Conservation (phyloP, 2,888 invertebrate species). For the Poecilobothrus nobilitatus region DNA sequence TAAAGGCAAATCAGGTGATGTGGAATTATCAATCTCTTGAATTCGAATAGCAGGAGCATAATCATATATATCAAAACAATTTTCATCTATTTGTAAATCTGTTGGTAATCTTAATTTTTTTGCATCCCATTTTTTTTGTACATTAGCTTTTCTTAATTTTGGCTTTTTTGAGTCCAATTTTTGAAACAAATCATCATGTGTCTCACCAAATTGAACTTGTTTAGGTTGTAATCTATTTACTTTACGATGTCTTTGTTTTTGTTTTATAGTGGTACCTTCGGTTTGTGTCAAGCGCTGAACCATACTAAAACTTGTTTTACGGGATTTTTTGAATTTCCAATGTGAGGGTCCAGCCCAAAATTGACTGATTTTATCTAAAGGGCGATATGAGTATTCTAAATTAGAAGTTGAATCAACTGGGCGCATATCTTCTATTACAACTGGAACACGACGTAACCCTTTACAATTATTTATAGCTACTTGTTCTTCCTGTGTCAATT, state of each 20-base stretch:
- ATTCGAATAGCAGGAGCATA: slow-evolving; percentile 35
- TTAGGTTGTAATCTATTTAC: slow-evolving; percentile 28
- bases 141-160: slow-evolving; percentile 35
- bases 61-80: slow-evolving; percentile 32
- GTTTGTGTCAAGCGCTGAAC: not conserved
- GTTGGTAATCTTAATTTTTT: slow-evolving; percentile 40
- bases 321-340: slow-evolving; percentile 61
- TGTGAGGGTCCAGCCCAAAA: slow-evolving; percentile 78
- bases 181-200: slow-evolving; percentile 33
- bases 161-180: slow-evolving; percentile 31
- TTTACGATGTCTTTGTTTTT: slow-evolving; percentile 15
- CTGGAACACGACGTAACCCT: slow-evolving; percentile 38
- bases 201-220: slow-evolving; percentile 32
- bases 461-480: slow-evolving; percentile 37
- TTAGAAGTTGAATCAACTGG: slow-evolving; percentile 46
- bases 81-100: slow-evolving; percentile 33
- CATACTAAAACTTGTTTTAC: slow-evolving; percentile 17
- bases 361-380: slow-evolving; percentile 44
- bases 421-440: slow-evolving; percentile 50
- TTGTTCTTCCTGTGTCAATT: slow-evolving; percentile 41
- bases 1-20: slow-evolving; percentile 19
- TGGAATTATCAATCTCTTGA: slow-evolving; percentile 21
- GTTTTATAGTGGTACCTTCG: not conserved
- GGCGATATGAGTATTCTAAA: slow-evolving; percentile 65
- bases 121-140: slow-evolving; percentile 42